Conservation (phyloP, 2,888 invertebrate species). For the Chymomyza caudatula region DNA sequence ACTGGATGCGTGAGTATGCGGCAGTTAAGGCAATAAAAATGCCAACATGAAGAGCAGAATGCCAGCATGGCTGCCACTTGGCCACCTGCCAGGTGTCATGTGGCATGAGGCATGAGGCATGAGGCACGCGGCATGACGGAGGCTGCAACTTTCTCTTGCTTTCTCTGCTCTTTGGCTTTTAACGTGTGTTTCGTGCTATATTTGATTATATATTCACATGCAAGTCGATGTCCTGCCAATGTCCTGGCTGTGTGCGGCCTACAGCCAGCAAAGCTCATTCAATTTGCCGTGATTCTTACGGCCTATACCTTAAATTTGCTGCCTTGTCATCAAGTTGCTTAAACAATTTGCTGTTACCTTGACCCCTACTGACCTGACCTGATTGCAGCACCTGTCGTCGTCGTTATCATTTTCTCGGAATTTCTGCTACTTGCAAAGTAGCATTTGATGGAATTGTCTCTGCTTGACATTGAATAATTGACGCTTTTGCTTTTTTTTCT, state of each 20-base stretch:
- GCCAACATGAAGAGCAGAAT: slow-evolving; percentile 16
- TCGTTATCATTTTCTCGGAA: background rate
- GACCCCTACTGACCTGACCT: background rate
- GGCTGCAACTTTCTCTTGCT: background rate
- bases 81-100: background rate
- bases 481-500: background rate
- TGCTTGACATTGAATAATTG: background rate
- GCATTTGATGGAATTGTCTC: background rate
- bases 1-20: background rate
- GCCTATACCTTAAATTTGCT: background rate
- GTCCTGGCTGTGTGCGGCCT: no score
- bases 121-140: no score
- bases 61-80: background rate
- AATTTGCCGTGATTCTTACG: background rate
- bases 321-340: background rate
- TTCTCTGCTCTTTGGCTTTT: background rate
- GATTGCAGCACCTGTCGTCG: slow-evolving; percentile 21
- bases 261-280: background rate
- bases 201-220: background rate
- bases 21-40: slow-evolving; percentile 44
- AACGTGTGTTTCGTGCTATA: background rate
- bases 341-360: background rate
- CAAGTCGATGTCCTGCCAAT: slow-evolving; percentile 1
- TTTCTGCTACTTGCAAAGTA: slow-evolving; percentile 13
- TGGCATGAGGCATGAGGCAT: no score